Conservation (phyloP, 2,113 vertebrate species). For the Dipodomys spectabilis region DNA sequence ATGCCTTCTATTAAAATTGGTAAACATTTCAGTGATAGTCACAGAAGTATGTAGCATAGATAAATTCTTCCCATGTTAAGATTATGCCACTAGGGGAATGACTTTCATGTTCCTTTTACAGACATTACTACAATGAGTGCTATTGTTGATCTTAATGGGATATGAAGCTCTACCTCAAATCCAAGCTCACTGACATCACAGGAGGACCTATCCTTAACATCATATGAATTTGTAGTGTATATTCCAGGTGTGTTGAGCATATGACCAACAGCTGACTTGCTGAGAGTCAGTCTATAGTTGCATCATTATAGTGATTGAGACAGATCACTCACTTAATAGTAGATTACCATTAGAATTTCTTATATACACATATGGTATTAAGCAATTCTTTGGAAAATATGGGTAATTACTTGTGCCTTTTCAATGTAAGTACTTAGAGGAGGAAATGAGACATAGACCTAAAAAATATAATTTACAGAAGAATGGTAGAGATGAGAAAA, state of each 20-base stretch:
- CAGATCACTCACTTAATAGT: not conserved
- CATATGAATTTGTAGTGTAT: not conserved
- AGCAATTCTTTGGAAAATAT: not conserved
- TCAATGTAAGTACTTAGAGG: not conserved
- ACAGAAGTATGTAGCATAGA: not conserved
- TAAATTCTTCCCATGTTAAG: not conserved
- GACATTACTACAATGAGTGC: not conserved
- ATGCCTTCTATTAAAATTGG: not conserved
- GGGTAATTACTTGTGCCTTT: not conserved
- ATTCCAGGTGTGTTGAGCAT: not conserved
- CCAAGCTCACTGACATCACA: not conserved
- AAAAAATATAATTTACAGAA: not conserved
- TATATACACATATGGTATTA: not conserved
- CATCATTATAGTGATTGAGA: not conserved
- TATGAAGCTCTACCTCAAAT: not conserved
- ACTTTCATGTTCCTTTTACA: not conserved
- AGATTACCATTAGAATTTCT: not conserved
- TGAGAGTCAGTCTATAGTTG: not conserved
- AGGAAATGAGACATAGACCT: not conserved
- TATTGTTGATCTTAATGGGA: not conserved
- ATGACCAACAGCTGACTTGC: not conserved
- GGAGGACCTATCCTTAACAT: not conserved
- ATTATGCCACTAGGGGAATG: accelerated
- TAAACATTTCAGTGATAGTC: not conserved
- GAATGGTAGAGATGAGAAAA: not conserved